Conservation (phyloP, 2,888 invertebrate species). For the Agrotis puta region DNA sequence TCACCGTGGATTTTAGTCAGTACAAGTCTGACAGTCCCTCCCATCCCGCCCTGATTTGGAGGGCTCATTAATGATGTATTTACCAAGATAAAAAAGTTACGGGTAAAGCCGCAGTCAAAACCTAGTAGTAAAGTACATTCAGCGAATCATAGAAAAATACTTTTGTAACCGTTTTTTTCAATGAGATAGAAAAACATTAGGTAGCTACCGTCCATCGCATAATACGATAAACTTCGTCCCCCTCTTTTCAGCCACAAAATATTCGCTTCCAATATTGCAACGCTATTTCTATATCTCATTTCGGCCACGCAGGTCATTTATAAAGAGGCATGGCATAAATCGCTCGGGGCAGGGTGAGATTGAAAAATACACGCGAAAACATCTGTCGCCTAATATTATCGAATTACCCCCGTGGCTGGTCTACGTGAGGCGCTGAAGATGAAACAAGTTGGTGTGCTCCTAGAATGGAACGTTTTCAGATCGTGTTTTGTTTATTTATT, state of each 20-base stretch:
- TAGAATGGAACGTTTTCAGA: slow-evolving; percentile 50
- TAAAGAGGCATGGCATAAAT: slow-evolving; percentile 65
- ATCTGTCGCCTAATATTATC: slow-evolving; percentile 84
- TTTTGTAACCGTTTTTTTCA: too few species aligned
- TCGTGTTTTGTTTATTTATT: slow-evolving; percentile 46
- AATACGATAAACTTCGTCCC: slow-evolving; percentile 29
- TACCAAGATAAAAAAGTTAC: too few species aligned
- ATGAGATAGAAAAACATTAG: background rate
- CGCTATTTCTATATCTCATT: slow-evolving; percentile 65
- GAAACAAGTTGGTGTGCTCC: slow-evolving; percentile 65
- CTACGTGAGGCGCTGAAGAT: slow-evolving; percentile 80
- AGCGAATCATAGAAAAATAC: too few species aligned
- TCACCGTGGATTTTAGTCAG: too few species aligned
- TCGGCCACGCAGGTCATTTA: slow-evolving; percentile 68
- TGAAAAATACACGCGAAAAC: slow-evolving; percentile 81
- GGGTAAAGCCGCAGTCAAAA: too few species aligned
- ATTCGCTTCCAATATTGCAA: slow-evolving; percentile 59
- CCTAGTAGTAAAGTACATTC: too few species aligned
- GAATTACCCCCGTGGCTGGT: slow-evolving; percentile 77
- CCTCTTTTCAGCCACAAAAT: slow-evolving; percentile 45
- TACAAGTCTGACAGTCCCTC: too few species aligned
- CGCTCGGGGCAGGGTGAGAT: slow-evolving; percentile 71
- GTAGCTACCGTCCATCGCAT: background rate
- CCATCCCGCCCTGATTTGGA: too few species aligned
- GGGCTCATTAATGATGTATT: too few species aligned